Base-by-base conservation (phyloP, 2,113 vertebrate species). In the Oxygymnocypris stewartii region DNA sequence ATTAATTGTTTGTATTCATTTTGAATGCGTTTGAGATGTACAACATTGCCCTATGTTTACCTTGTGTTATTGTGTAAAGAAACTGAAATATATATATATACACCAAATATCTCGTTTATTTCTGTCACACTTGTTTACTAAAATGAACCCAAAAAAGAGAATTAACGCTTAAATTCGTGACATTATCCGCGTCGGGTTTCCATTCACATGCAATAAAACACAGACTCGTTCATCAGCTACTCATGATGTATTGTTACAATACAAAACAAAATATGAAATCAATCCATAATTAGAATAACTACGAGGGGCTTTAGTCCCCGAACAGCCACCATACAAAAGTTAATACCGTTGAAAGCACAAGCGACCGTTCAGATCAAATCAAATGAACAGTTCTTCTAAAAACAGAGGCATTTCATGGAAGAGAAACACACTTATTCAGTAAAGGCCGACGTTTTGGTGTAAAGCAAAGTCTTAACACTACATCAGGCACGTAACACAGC, bases 391-490 rank as follows among this genome's bases (percentile, higher is more conserved):
- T 78, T 74, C 63, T 25, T 84, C 71, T 85, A 44, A 73, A 51
- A 79, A 83, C 76, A 25, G 85, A 13, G 85, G 51, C n/a, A n/a
- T n/a, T n/a, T n/a, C n/a, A n/a, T n/a, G n/a, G n/a, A n/a, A 85
- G 10, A 59, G 0, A 49, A 16, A 82, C 82, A 84, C 76, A 75
- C 8, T 85, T 16, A 57, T 63, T 79, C 42, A 35, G 42, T 40
- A 35, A 90, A 93, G 91, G 90, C 92, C 88, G 84, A 86, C 83
- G 90, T 91, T 93, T 93, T 91, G 92, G 92, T 88, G 31, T n/a
- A n/a, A n/a, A n/a, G n/a, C n/a, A n/a, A n/a, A n/a, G n/a, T 54
- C 74, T 89, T 87, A 93, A 93, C 90, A 91, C 91, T 75, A 91
- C 82, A 73, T 81, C 88, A 89, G 91, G 88, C 91, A 90, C 85